phyloP scores from a whole-genome alignment of 2,888 invertebrate genomes.

The Tenthredo distinguenda region DNA sequence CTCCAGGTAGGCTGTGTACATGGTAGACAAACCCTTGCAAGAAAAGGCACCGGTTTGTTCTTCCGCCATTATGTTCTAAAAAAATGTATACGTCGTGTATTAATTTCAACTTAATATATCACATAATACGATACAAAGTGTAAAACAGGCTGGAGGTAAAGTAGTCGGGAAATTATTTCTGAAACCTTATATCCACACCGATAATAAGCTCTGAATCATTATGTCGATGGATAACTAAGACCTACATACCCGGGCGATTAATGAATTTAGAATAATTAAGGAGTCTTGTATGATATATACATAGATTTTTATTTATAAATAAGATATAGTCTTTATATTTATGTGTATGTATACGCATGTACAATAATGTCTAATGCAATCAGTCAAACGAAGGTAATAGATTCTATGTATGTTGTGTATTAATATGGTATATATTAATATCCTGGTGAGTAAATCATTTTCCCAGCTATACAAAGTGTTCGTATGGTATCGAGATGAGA shows the following conservation, averaged over 20 bases:
- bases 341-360: background rate
- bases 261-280: background rate
- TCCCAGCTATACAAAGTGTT: constrained; percentile 36
- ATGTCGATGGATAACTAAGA: background rate
- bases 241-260: background rate
- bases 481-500: constrained; percentile 51
- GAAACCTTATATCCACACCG: background rate
- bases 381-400: background rate
- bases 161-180: background rate
- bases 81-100: constrained; percentile 35
- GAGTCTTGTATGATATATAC: constrained; percentile 7
- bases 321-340: background rate
- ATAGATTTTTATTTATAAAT: constrained; percentile 23
- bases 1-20: constrained; percentile 13
- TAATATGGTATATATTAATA: background rate
- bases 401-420: background rate
- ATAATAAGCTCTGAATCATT: background rate
- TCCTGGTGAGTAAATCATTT: constrained; percentile 39
- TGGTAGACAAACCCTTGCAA: constrained; percentile 41
- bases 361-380: background rate
- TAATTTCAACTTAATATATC: constrained; percentile 4
- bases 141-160: background rate
- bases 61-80: constrained; percentile 29
- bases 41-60: constrained; percentile 11
- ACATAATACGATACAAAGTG: background rate